A percentile compares a stretch with the other conserved stretches of the same genome.
phyloP scores from a whole-genome alignment of 2,888 invertebrate species.

The Perizoma affinitatum region DNA sequence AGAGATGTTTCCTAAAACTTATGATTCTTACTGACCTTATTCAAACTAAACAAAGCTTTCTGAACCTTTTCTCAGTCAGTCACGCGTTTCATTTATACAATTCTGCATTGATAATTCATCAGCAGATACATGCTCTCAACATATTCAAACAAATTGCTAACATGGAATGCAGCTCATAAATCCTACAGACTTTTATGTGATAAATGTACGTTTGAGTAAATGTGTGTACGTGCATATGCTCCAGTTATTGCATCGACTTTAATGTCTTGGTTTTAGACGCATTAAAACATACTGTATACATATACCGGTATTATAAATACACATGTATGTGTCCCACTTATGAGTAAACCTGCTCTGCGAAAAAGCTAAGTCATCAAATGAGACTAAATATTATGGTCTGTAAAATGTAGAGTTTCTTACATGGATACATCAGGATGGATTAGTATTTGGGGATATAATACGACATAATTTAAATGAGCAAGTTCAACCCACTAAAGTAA shows the following conservation, averaged over 20 bases:
- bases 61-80: too few relatives aligned
- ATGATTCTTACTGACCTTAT: too few relatives aligned
- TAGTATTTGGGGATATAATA: too few relatives aligned
- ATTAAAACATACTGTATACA: background rate
- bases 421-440: too few relatives aligned
- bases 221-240: background rate
- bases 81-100: too few relatives aligned
- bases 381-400: too few relatives aligned
- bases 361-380: background rate
- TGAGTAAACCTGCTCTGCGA: slow-evolving; percentile 2
- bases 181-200: background rate
- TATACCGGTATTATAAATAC: background rate
- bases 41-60: too few relatives aligned
- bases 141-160: background rate
- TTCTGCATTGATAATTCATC: too few relatives aligned
- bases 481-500: too few relatives aligned
- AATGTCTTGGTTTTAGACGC: background rate
- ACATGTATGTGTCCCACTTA: background rate
- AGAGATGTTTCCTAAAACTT: too few relatives aligned
- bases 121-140: background rate
- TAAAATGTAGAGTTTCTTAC: too few relatives aligned
- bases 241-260: background rate
- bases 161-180: background rate
- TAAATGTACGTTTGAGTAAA: background rate
- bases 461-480: too few relatives aligned